phyloP scores from a whole-genome alignment of 2,888 invertebrate genomes.

The Schizaphis graminum region DNA sequence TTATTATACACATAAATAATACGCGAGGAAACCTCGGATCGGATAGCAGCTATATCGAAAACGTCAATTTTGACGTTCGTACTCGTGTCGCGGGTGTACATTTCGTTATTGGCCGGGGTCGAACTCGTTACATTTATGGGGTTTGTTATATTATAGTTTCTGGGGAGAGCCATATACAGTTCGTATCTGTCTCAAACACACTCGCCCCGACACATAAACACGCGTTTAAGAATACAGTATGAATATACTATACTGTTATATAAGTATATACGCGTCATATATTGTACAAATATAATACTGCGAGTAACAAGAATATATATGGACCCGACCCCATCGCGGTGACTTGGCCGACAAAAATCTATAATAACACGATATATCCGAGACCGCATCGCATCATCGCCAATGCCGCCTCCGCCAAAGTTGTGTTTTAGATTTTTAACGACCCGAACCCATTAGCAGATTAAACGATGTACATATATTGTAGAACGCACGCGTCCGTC shows the following conservation, averaged over 20 bases:
- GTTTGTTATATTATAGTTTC: constrained; percentile 8
- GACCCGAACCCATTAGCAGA: constrained; percentile 51
- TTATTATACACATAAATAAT: not conserved
- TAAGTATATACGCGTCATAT: not conserved
- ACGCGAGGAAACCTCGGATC: constrained; percentile 16
- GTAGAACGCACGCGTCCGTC: not conserved
- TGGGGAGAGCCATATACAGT: not conserved
- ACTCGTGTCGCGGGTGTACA: not conserved
- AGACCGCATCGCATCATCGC: not conserved
- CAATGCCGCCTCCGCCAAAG: not conserved
- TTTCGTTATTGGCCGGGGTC: constrained; percentile 30
- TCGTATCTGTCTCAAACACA: not conserved
- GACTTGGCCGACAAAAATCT: constrained; percentile 27
- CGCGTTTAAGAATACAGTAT: not conserved
- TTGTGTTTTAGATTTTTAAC: constrained; percentile 50
- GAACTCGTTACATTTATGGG: constrained; percentile 41
- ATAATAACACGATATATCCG: not conserved
- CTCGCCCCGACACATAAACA: not conserved
- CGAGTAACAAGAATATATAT: not conserved
- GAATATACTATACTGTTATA: not conserved
- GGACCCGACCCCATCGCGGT: not conserved
- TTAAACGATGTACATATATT: constrained; percentile 4
- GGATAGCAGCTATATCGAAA: not conserved
- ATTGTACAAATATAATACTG: too few species aligned
- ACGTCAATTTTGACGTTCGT: constrained; percentile 48